Evolutionary conservation across 2,888 invertebrate genomes (phyloP).

Genomic region (Papilio demoleus): DNA sequence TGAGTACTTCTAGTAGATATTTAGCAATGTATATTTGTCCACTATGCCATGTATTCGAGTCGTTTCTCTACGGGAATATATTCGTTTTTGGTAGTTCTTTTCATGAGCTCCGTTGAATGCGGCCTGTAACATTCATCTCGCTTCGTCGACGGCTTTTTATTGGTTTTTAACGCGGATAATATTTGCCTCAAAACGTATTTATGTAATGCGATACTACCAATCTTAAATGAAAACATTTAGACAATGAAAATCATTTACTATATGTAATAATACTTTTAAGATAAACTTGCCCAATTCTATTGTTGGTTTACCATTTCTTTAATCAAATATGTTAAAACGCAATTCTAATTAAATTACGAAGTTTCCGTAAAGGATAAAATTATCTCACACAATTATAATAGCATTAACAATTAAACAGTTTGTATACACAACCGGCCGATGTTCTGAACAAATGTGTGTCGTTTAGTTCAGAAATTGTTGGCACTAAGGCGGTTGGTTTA

Average conservation of each 20-base stretch:
- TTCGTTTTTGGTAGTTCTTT: constrained; percentile 78
- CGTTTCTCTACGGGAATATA: constrained; percentile 73
- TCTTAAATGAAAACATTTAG: too few species aligned
- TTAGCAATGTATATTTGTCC: constrained; percentile 18
- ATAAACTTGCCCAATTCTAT: too few species aligned
- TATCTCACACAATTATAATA: neutral
- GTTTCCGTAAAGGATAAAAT: neutral
- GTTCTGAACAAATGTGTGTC: constrained; percentile 56
- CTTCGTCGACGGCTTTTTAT: constrained; percentile 72
- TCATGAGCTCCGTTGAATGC: constrained; percentile 75
- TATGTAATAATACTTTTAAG: too few species aligned
- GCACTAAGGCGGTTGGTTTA: constrained; percentile 65
- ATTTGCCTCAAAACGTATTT: constrained; percentile 68
- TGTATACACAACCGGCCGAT: constrained; percentile 42
- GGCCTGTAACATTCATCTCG: constrained; percentile 75
- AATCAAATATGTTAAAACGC: too few species aligned
- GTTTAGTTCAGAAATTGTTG: constrained; percentile 52
- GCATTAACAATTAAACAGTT: constrained; percentile 7
- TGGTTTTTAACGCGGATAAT: constrained; percentile 74
- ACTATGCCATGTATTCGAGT: constrained; percentile 71
- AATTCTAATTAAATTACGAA: too few species aligned
- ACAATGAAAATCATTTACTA: too few species aligned
- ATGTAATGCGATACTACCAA: constrained; percentile 45
- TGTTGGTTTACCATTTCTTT: too few species aligned
- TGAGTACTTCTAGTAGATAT: constrained; percentile 27